phyloP scores from a whole-genome alignment of 1,140 invertebrate species.

The Leptinotarsa texana region DNA sequence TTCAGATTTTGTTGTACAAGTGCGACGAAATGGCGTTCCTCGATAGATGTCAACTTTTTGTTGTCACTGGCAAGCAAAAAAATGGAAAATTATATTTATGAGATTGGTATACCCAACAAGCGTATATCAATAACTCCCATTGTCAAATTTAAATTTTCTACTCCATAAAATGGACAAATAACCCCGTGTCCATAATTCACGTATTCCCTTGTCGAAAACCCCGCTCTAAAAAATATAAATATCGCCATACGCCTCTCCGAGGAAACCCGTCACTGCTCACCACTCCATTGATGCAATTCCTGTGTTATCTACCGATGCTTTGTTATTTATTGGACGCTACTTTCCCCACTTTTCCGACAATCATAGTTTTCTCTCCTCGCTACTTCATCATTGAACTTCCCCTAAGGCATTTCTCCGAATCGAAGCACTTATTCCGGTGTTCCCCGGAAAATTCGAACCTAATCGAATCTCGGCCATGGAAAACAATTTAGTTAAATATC shows the following conservation, averaged over 20 bases:
- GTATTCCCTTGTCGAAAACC: background rate
- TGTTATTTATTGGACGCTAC: slow-evolving; percentile 47
- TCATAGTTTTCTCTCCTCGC: slow-evolving; percentile 49
- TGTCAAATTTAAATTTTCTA: too few species aligned
- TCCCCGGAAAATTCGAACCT: slow-evolving; percentile 15
- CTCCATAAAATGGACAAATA: too few species aligned
- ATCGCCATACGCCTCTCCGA: background rate
- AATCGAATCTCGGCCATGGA: slow-evolving; percentile 13
- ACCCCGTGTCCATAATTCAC: too few species aligned
- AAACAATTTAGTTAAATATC: slow-evolving; percentile 16
- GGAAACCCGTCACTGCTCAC: slow-evolving; percentile 10
- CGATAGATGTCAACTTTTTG: too few species aligned
- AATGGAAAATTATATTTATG: too few species aligned
- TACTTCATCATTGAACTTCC: slow-evolving; percentile 43
- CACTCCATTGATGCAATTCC: slow-evolving; percentile 34
- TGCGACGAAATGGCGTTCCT: too few species aligned
- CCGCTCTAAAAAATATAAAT: background rate
- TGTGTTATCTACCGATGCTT: slow-evolving; percentile 32
- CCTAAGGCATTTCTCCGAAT: slow-evolving; percentile 34
- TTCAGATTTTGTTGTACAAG: too few species aligned
- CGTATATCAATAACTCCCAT: too few species aligned
- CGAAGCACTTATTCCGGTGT: slow-evolving; percentile 28
- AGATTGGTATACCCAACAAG: too few species aligned
- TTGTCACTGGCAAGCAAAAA: too few species aligned
- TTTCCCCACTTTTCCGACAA: slow-evolving; percentile 51